phyloP scores from a whole-genome alignment of 2,113 vertebrate genomes.

The Perognathus longimembris region DNA sequence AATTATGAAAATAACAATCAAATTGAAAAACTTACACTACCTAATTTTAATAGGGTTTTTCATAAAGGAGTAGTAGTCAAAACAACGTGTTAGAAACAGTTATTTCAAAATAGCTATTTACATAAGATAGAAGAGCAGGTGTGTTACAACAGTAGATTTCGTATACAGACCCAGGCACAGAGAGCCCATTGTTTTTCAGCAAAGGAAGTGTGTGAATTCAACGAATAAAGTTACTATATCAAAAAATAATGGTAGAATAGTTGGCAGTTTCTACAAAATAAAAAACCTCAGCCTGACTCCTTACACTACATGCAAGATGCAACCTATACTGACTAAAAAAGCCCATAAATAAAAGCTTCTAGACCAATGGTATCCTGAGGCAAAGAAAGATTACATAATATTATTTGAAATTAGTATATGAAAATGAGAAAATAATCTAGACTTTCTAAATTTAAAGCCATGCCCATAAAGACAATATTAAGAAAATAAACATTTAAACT shows the following conservation, averaged over 20 bases:
- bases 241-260: not conserved
- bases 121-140: not conserved
- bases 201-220: not conserved
- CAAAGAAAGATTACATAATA: not conserved
- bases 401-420: not conserved
- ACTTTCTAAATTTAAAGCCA: not conserved
- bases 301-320: not conserved
- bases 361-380: not conserved
- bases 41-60: not conserved
- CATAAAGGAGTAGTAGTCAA: not conserved
- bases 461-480: not conserved
- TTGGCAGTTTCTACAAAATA: not conserved
- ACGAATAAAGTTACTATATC: not conserved
- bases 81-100: not conserved
- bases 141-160: not conserved
- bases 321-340: not conserved
- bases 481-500: not conserved
- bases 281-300: not conserved
- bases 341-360: not conserved
- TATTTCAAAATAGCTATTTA: not conserved
- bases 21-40: not conserved
- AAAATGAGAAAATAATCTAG: not conserved
- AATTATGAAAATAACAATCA: not conserved
- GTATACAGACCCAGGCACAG: not conserved
- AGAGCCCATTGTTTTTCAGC: not conserved